These are phyloP conservation scores for Gymnoscopelus microlampas DNA, from an alignment of 2,797 vertebrate species.

Conservation along the genomic window DNA sequence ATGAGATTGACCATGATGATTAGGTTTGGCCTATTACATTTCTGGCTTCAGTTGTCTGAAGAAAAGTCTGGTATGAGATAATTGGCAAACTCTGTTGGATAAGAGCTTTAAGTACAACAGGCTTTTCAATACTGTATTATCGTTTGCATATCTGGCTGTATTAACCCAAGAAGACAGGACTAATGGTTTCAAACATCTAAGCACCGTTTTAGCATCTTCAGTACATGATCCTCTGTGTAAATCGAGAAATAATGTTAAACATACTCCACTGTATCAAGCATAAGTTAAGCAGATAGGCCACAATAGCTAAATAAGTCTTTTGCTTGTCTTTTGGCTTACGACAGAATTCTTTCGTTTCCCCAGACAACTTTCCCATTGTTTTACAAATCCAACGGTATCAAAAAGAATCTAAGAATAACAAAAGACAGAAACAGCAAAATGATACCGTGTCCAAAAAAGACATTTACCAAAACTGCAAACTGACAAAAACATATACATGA, in stretches of 20 bases:
- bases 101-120: slow-evolving; percentile 25
- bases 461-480: slow-evolving; percentile 19
- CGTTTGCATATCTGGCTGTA: slow-evolving; percentile 28
- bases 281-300: slow-evolving; percentile 40
- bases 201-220: slow-evolving; percentile 28
- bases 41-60: slow-evolving; percentile 33
- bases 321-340: slow-evolving; percentile 41
- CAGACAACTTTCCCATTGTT: slow-evolving; percentile 59
- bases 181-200: slow-evolving; percentile 38
- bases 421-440: slow-evolving; percentile 34
- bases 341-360: slow-evolving; percentile 42
- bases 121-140: slow-evolving; percentile 33
- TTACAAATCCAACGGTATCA: slow-evolving; percentile 50
- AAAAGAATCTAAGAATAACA: slow-evolving; percentile 40
- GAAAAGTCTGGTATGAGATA: slow-evolving; percentile 16
- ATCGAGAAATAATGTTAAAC: slow-evolving; percentile 46
- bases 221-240: slow-evolving; percentile 28
- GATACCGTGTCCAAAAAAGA: slow-evolving; percentile 33
- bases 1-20: slow-evolving; percentile 29
- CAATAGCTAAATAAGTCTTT: slow-evolving; percentile 29
- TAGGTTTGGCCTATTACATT: slow-evolving; percentile 18
- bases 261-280: slow-evolving; percentile 34
- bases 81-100: slow-evolving; percentile 30
- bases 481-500: slow-evolving; percentile 39
- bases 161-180: slow-evolving; percentile 21